phyloP scores from a whole-genome alignment of 2,888 invertebrate species.

The Ellobium chinense region DNA sequence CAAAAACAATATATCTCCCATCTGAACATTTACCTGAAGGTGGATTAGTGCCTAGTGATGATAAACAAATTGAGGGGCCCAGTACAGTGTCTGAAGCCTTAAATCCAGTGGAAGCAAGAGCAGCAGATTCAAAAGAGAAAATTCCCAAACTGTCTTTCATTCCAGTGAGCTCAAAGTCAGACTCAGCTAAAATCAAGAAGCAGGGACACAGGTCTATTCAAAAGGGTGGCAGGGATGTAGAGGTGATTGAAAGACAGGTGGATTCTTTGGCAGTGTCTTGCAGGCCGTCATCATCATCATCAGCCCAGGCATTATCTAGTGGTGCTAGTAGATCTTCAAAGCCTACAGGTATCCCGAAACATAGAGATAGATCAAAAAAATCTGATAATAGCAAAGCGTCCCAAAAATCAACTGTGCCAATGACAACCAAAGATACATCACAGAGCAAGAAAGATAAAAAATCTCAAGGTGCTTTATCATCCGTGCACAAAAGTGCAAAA shows the following conservation, averaged over 20 bases:
- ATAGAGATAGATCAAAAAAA: conserved; percentile 6
- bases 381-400: neutral
- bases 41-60: too few relatives aligned
- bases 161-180: neutral
- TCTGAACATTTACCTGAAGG: neutral
- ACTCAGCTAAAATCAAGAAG: neutral
- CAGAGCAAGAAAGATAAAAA: neutral
- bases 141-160: too few relatives aligned
- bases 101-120: neutral
- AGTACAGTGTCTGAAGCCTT: neutral
- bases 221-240: too few relatives aligned
- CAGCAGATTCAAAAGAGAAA: neutral
- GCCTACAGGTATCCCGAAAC: conserved; percentile 7
- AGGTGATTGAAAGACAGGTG: too few relatives aligned
- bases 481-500: neutral
- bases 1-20: conserved; percentile 17
- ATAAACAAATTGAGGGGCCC: too few relatives aligned
- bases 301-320: too few relatives aligned
- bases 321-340: neutral
- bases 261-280: too few relatives aligned
- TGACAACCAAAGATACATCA: neutral
- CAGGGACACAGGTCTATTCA: neutral
- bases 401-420: neutral
- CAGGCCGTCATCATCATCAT: neutral
- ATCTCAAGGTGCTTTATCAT: neutral